A percentile compares a stretch with the other conserved stretches of the same genome.
These are phyloP conservation scores for Carollia perspicillata DNA, from an alignment of 2,113 vertebrate species.

Conservation along the genomic window DNA sequence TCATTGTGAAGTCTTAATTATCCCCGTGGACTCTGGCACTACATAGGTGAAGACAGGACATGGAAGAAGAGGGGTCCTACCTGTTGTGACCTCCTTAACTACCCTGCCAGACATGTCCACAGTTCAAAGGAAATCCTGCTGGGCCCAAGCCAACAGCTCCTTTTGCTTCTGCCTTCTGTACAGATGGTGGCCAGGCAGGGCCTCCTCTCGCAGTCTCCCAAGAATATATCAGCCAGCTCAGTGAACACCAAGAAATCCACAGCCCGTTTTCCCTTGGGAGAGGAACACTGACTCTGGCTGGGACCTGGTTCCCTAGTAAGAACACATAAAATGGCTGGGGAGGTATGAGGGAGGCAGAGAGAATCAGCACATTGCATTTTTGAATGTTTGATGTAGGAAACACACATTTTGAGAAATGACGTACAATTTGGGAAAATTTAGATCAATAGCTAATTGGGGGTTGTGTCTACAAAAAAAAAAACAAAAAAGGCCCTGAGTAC, in stretches of 20 bases:
- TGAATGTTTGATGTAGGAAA: background rate
- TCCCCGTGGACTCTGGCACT: background rate
- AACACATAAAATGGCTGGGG: background rate
- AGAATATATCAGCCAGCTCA: background rate
- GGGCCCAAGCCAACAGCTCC: background rate
- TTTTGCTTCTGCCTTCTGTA: background rate
- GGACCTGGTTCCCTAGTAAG: background rate
- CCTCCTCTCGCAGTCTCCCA: background rate
- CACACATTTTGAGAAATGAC: background rate
- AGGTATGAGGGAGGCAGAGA: background rate
- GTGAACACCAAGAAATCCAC: background rate
- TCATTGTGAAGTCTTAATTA: slow-evolving; percentile 34
- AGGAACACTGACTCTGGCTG: background rate
- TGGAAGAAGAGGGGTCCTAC: background rate
- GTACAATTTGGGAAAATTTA: background rate
- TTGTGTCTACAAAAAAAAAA: background rate
- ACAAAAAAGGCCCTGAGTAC: background rate
- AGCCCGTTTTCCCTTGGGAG: background rate
- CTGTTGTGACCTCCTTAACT: background rate
- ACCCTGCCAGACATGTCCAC: background rate
- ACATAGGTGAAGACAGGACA: background rate
- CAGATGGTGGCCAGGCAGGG: background rate
- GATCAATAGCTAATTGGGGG: background rate
- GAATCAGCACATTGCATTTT: background rate
- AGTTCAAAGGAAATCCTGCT: slow-evolving; percentile 23